Conservation (phyloP, 2,888 invertebrate species). For the Neria commutata region DNA sequence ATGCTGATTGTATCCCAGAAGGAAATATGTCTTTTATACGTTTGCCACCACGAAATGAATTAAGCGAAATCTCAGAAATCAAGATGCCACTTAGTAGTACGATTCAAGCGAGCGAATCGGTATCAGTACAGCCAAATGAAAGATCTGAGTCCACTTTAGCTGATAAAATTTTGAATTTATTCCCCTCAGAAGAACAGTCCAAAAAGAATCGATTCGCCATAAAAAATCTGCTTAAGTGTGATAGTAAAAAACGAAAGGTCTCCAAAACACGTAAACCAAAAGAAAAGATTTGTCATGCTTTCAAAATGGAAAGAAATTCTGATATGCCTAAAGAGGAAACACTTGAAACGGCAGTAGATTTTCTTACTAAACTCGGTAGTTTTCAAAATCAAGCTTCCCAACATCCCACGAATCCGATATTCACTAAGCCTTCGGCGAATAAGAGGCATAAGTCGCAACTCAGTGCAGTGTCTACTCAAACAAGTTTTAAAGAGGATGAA, state of each 20-base stretch:
- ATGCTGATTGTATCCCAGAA: too few species aligned
- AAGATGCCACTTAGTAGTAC: neutral
- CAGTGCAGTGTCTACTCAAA: neutral
- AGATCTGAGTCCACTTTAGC: slow-evolving; percentile 12
- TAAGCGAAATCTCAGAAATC: slow-evolving; percentile 9
- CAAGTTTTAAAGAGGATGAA: neutral
- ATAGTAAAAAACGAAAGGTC: slow-evolving; percentile 12
- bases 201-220: slow-evolving; percentile 19
- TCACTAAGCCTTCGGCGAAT: neutral
- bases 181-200: slow-evolving; percentile 22
- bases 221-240: slow-evolving; percentile 6
- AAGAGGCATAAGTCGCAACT: neutral
- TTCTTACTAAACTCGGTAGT: neutral
- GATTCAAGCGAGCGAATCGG: neutral
- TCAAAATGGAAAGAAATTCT: too few species aligned
- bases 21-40: too few species aligned
- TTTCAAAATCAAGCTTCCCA: neutral
- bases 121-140: neutral
- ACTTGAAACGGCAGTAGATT: slow-evolving; percentile 9
- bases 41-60: too few species aligned
- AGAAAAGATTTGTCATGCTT: slow-evolving; percentile 8
- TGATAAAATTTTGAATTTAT: slow-evolving; percentile 29
- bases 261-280: slow-evolving; percentile 8
- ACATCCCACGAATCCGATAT: neutral
- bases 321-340: neutral